These are phyloP conservation scores for Stercorarius parasiticus DNA, from an alignment of 2,113 vertebrate species.

Conservation along the genomic window DNA sequence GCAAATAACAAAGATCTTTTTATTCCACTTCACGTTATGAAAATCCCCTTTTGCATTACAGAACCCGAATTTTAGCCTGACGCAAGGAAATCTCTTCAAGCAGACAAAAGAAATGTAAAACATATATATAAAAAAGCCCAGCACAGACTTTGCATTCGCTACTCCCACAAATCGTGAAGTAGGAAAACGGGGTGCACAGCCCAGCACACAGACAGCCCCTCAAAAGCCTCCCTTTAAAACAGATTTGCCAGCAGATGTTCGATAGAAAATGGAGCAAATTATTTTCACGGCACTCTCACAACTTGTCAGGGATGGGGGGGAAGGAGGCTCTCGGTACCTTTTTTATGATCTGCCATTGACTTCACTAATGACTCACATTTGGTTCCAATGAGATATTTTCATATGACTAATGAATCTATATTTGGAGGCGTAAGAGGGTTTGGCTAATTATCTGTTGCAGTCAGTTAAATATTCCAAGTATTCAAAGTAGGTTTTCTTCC, in stretches of 20 bases:
- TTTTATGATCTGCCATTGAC: slow-evolving; percentile 54
- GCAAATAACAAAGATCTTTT: background rate
- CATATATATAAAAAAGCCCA: background rate
- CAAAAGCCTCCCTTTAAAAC: slow-evolving; percentile 12
- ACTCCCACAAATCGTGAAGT: background rate
- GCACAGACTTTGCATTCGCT: background rate
- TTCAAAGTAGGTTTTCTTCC: slow-evolving; percentile 43
- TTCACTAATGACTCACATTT: slow-evolving; percentile 68
- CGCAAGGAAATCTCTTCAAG: background rate
- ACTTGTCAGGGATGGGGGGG: background rate
- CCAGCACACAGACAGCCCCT: background rate
- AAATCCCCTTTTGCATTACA: background rate
- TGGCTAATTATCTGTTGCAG: slow-evolving; percentile 64
- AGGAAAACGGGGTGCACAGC: background rate
- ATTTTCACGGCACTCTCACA: background rate
- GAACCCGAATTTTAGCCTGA: background rate
- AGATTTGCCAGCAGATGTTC: slow-evolving; percentile 53
- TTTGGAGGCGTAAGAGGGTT: slow-evolving; percentile 49
- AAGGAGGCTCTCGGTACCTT: slow-evolving; percentile 31
- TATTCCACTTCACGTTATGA: background rate
- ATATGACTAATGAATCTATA: slow-evolving; percentile 66
- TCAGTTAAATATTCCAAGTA: slow-evolving; percentile 56
- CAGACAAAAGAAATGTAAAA: background rate
- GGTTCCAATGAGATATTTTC: slow-evolving; percentile 62
- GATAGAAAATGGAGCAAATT: slow-evolving; percentile 18